Percentiles rank a stretch among this genome's conserved stretches.
Conservation (phyloP, 2,888 invertebrate species). For the Dysmachus trigonus region DNA sequence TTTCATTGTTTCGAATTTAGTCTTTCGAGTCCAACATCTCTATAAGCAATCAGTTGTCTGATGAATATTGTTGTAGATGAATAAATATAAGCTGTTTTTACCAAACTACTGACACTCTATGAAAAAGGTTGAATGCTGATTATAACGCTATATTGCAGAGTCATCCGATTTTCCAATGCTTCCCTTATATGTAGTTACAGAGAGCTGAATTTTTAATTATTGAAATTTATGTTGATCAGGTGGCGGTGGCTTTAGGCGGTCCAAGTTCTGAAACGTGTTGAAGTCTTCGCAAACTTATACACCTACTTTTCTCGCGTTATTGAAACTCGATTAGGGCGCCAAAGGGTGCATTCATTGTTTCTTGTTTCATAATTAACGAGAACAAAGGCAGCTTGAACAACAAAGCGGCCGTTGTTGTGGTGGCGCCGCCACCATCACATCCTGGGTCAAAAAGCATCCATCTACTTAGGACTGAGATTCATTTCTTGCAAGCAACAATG, state of each 20-base stretch:
- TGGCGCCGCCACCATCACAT: background rate
- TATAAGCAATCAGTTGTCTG: too few species aligned
- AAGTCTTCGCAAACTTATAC: background rate
- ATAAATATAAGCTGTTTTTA: too few species aligned
- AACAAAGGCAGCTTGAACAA: background rate
- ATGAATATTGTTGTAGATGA: too few species aligned
- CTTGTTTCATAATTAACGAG: background rate
- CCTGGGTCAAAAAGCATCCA: background rate
- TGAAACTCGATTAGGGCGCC: background rate
- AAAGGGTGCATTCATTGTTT: background rate
- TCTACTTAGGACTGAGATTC: background rate
- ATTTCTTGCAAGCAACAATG: background rate
- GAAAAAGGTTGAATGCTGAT: too few species aligned
- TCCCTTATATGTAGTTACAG: background rate
- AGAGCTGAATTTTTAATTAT: background rate
- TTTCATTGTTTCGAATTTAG: too few species aligned
- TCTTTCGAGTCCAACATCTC: too few species aligned
- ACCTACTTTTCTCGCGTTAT: background rate
- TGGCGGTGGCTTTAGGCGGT: too few species aligned
- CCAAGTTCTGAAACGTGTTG: background rate
- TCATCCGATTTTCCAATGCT: background rate
- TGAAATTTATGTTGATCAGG: too few species aligned
- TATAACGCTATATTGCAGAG: background rate
- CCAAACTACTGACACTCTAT: too few species aligned
- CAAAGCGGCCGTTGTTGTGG: background rate